These are phyloP conservation scores for Bergia sp. DNA, from an alignment of 92 coral and sea anemone genomes.

Conservation along the genomic window DNA sequence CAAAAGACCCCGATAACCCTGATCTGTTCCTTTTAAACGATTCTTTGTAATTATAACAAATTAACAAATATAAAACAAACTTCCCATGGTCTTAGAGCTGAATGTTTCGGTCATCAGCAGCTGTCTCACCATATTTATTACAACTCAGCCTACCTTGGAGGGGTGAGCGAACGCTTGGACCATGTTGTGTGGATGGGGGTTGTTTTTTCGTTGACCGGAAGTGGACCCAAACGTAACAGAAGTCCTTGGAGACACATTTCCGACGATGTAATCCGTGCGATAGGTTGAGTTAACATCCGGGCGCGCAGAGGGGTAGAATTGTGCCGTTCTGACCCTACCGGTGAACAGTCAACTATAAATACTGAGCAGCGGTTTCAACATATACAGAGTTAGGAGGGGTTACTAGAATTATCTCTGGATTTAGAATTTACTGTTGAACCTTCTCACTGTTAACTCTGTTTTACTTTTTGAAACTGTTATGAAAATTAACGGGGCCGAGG, in stretches of 20 bases:
- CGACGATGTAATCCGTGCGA: conserved; percentile 64
- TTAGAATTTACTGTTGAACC: too few species aligned
- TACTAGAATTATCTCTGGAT: too few species aligned
- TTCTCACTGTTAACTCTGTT: too few species aligned
- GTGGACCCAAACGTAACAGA: conserved; percentile 69
- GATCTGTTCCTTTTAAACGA: too few species aligned
- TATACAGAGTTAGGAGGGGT: too few species aligned
- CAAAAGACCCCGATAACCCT: too few species aligned
- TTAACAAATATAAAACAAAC: background rate
- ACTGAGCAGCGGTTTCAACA: background rate
- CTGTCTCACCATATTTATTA: background rate
- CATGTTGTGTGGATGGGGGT: conserved; percentile 91
- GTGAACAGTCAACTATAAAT: too few species aligned
- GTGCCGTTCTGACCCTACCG: conserved; percentile 76
- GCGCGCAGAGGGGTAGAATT: conserved; percentile 73
- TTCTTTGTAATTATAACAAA: background rate
- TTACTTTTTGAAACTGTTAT: too few species aligned
- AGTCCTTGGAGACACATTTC: conserved; percentile 45
- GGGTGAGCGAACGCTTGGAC: conserved; percentile 79
- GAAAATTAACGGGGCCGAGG: too few species aligned
- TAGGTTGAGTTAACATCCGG: conserved; percentile 73
- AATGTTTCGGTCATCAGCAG: too few species aligned
- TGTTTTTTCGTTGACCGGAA: conserved; percentile 77
- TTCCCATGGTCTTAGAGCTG: too few species aligned
- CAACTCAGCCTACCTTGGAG: conserved; percentile 52